Evolutionary conservation across 2,113 vertebrate genomes (phyloP).

Genomic region (Penelope pileata): DNA sequence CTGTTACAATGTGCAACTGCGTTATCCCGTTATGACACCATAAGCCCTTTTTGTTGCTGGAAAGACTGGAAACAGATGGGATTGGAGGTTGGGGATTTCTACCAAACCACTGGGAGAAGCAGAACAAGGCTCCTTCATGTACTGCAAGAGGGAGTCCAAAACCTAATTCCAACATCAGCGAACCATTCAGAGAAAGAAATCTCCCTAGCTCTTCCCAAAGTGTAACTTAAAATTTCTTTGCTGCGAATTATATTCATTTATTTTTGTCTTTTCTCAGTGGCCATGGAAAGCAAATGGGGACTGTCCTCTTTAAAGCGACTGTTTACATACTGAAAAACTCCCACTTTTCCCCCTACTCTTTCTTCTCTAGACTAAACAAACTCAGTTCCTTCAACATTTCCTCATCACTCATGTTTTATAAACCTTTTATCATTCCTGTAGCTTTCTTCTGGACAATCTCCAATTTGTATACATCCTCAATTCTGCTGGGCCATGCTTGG

Average conservation of each 20-base stretch:
- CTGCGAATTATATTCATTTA: background rate
- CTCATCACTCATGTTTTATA: conserved; percentile 46
- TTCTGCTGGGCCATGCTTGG: background rate
- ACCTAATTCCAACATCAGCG: background rate
- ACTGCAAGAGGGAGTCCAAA: background rate
- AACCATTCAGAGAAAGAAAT: background rate
- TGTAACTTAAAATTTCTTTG: background rate
- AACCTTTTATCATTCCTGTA: conserved; percentile 53
- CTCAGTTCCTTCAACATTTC: conserved; percentile 56
- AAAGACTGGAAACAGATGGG: background rate
- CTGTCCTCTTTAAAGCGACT: conserved; percentile 10
- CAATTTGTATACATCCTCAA: conserved; percentile 17
- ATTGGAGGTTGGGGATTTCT: background rate
- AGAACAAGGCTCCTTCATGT: background rate
- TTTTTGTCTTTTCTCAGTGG: conserved; percentile 19
- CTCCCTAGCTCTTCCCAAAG: background rate
- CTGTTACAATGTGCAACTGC: background rate
- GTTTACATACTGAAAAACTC: conserved; percentile 43
- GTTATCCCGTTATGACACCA: background rate
- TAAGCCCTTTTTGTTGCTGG: background rate
- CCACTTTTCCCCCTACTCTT: conserved; percentile 30
- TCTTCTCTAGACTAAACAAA: conserved; percentile 69
- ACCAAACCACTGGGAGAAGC: background rate
- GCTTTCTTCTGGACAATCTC: conserved; percentile 42
- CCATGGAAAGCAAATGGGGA: background rate